Conservation (phyloP, 1,140 invertebrate genomes). For the Myzus persicae region DNA sequence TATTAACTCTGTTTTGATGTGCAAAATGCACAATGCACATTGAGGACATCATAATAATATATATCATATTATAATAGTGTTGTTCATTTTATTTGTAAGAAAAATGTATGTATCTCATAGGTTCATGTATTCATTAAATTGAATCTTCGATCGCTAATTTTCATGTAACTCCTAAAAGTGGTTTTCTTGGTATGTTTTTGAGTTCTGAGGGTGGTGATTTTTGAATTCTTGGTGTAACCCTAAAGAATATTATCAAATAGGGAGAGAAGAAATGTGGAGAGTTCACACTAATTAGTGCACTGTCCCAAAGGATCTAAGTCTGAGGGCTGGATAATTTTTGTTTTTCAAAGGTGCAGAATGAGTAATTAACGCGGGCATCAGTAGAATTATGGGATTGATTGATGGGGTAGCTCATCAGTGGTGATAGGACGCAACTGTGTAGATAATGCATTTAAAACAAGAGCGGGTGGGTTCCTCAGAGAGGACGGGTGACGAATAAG, state of each 20-base stretch:
- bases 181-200: neutral
- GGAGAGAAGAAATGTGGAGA: neutral
- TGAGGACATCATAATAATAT: neutral
- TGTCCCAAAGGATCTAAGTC: slow-evolving; percentile 8
- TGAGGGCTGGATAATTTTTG: slow-evolving; percentile 3
- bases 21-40: no score
- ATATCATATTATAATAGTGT: neutral
- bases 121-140: no score
- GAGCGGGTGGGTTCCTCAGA: neutral
- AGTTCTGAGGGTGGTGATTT: neutral
- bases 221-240: neutral
- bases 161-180: neutral
- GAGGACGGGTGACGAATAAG: neutral
- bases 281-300: slow-evolving; percentile 30
- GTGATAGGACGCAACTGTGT: slow-evolving; percentile 2
- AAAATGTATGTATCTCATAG: neutral
- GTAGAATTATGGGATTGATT: slow-evolving; percentile 51
- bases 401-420: slow-evolving; percentile 57
- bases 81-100: neutral
- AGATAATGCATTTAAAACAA: slow-evolving; percentile 56
- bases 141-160: neutral
- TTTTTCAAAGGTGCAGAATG: slow-evolving; percentile 44
- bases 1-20: neutral
- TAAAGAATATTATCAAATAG: neutral
- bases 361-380: slow-evolving; percentile 54